Conservation (phyloP, 1,140 invertebrate species). For the Harpegnathos saltator region DNA sequence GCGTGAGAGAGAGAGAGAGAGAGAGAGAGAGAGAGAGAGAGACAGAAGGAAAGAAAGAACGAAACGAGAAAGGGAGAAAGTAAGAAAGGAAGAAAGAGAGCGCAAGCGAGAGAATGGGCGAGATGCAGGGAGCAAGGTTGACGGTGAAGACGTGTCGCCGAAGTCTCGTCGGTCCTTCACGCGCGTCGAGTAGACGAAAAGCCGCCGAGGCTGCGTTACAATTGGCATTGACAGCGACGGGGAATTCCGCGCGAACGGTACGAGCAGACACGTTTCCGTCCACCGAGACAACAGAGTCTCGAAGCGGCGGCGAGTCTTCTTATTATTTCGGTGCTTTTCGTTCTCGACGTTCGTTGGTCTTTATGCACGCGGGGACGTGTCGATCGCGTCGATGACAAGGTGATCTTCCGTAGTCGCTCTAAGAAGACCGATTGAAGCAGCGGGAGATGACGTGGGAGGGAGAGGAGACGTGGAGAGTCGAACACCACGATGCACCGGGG, state of each 20-base stretch:
- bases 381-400: no score
- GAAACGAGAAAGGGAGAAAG: neutral
- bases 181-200: slow-evolving; percentile 46
- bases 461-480: slow-evolving; percentile 7
- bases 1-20: slow-evolving; percentile 10
- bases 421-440: slow-evolving; percentile 50
- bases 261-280: slow-evolving; percentile 8
- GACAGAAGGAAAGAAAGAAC: neutral
- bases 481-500: slow-evolving; percentile 34
- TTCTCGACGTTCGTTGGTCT: slow-evolving; percentile 7
- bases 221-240: slow-evolving; percentile 30
- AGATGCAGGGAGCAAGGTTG: slow-evolving; percentile 43
- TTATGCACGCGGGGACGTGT: slow-evolving; percentile 1
- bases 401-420: neutral
- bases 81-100: neutral
- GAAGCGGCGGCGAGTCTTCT: slow-evolving; percentile 21
- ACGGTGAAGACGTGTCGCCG: slow-evolving; percentile 28
- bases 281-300: neutral
- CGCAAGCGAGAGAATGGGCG: slow-evolving; percentile 18
- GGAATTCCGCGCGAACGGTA: slow-evolving; percentile 25
- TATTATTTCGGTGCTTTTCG: slow-evolving; percentile 14
- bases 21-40: neutral
- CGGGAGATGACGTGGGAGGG: no score
- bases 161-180: slow-evolving; percentile 32
- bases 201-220: slow-evolving; percentile 41